These are phyloP conservation scores for Macropus fuliginosus DNA, from an alignment of 2,797 vertebrate genomes.

Conservation along the genomic window DNA sequence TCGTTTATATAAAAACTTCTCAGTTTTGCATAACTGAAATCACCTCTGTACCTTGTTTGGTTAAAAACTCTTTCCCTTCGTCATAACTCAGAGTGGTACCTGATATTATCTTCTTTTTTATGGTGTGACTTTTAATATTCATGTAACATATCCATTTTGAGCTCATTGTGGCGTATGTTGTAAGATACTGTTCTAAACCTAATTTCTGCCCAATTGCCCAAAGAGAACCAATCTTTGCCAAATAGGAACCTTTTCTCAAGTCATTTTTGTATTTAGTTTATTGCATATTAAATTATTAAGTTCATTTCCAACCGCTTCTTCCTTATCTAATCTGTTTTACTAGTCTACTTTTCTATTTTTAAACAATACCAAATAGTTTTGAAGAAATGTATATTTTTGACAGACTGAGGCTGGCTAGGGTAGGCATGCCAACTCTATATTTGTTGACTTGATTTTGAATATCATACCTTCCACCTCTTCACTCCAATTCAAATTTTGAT, in stretches of 20 bases:
- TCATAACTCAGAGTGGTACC: neutral
- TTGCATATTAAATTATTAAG: neutral
- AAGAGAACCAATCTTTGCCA: neutral
- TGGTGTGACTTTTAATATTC: neutral
- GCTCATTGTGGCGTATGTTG: neutral
- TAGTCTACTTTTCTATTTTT: neutral
- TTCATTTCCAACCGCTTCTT: neutral
- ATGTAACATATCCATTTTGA: neutral
- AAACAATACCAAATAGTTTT: neutral
- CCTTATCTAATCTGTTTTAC: neutral
- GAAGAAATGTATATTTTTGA: neutral
- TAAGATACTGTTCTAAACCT: neutral
- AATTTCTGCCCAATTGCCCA: neutral
- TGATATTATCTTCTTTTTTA: neutral
- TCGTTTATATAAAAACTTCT: neutral
- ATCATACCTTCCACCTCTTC: neutral
- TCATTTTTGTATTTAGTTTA: neutral
- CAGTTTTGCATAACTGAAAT: neutral
- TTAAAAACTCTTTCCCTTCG: neutral
- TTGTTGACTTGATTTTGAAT: slow-evolving; percentile 46
- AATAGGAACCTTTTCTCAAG: neutral
- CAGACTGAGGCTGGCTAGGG: neutral
- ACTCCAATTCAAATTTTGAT: neutral
- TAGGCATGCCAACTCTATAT: slow-evolving; percentile 10
- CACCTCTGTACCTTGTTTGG: neutral